These are phyloP conservation scores for Drosophila lacicola DNA, from an alignment of 2,888 invertebrate genomes.

Conservation along the genomic window DNA sequence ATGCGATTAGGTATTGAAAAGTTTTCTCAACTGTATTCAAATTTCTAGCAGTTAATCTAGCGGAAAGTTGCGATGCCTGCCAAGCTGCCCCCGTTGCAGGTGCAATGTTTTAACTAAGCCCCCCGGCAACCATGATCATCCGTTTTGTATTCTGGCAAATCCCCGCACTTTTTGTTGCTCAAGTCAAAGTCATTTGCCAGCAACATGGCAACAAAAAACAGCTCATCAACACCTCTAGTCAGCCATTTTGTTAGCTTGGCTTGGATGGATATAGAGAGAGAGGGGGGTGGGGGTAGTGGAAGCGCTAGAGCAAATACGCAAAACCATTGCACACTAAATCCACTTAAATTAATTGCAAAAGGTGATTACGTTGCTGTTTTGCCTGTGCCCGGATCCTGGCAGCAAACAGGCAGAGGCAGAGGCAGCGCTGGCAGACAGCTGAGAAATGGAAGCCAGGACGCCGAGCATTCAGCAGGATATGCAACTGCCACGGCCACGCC, in stretches of 20 bases:
- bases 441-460: slow-evolving; percentile 69
- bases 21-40: slow-evolving; percentile 16
- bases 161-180: slow-evolving; percentile 19
- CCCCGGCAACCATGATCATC: slow-evolving; percentile 19
- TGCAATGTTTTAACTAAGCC: slow-evolving; percentile 50
- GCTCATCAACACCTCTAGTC: slow-evolving; percentile 79
- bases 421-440: slow-evolving; percentile 59
- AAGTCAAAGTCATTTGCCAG: slow-evolving; percentile 72
- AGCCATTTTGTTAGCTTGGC: slow-evolving; percentile 61
- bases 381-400: slow-evolving; percentile 61
- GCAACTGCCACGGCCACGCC: not conserved
- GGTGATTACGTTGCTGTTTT: slow-evolving; percentile 83
- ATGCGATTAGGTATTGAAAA: slow-evolving; percentile 5
- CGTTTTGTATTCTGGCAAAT: slow-evolving; percentile 18
- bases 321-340: slow-evolving; percentile 79
- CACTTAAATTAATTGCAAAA: slow-evolving; percentile 84
- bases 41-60: slow-evolving; percentile 53
- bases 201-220: slow-evolving; percentile 52
- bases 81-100: slow-evolving; percentile 18
- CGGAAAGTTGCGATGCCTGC: slow-evolving; percentile 43
- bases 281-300: not conserved
- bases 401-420: slow-evolving; percentile 63
- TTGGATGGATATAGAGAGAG: slow-evolving; percentile 3
- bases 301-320: slow-evolving; percentile 61
- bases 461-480: slow-evolving; percentile 10